Conservation (phyloP, 30 jellyfish, hydroid and myxozoan species). For the Phacellophora camtschatica region DNA sequence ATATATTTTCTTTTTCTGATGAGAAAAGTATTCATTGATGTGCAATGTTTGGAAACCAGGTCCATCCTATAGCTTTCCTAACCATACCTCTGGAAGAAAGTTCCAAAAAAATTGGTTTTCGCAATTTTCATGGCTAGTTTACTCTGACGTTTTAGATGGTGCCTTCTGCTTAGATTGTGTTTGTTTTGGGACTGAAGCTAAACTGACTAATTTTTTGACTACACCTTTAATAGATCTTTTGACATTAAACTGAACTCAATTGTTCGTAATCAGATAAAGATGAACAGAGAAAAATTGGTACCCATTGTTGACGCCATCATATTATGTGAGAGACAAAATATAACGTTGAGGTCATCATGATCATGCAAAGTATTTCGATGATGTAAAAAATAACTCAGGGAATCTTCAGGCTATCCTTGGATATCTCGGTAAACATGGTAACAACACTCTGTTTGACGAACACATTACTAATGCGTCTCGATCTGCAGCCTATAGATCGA, state of each 20-base stretch:
- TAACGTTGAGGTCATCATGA: constrained; percentile 72
- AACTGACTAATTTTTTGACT: no score
- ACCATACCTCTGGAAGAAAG: not conserved
- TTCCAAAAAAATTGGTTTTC: not conserved
- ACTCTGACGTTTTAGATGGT: no score
- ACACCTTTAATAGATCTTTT: no score
- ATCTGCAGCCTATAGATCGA: constrained; percentile 32
- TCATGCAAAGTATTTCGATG: constrained; percentile 16
- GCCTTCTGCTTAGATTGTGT: no score
- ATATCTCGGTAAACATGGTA: constrained; percentile 1
- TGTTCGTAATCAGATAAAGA: not conserved
- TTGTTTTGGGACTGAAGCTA: no score
- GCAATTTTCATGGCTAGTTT: no score
- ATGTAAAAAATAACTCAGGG: constrained; percentile 27
- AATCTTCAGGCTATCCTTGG: constrained; percentile 46
- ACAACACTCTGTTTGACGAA: not conserved
- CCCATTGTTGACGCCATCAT: constrained; percentile 62
- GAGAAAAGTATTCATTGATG: not conserved
- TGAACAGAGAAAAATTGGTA: constrained; percentile 23
- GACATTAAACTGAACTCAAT: not conserved
- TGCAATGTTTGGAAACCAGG: not conserved
- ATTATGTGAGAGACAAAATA: constrained; percentile 52
- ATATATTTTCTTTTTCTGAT: not conserved
- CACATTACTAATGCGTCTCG: not conserved
- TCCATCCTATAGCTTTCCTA: no score